Conservation (phyloP, 1,140 invertebrate species). For the Zaprionus vittiger region DNA sequence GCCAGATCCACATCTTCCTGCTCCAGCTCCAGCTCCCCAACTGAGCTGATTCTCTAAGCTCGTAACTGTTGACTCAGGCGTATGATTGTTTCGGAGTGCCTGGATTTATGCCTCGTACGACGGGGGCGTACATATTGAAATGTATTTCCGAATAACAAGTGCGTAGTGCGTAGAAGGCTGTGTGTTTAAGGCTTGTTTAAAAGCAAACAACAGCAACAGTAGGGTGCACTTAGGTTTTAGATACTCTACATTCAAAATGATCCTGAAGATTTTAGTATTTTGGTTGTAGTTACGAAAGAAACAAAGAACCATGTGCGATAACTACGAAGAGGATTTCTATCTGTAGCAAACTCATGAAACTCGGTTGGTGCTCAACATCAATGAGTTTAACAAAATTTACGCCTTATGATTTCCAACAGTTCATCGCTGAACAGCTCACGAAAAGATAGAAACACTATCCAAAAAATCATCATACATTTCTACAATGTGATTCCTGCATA, state of each 20-base stretch:
- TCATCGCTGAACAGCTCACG: too few relatives aligned
- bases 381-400: too few relatives aligned
- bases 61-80: slow-evolving; percentile 79
- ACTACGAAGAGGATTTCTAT: too few relatives aligned
- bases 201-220: not conserved
- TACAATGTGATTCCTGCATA: too few relatives aligned
- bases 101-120: slow-evolving; percentile 70
- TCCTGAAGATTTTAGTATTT: too few relatives aligned
- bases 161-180: not conserved
- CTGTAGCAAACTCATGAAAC: too few relatives aligned
- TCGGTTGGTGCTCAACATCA: too few relatives aligned
- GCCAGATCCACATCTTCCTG: not conserved
- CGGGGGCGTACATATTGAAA: slow-evolving; percentile 53
- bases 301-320: too few relatives aligned
- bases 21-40: slow-evolving; percentile 9
- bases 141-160: slow-evolving; percentile 36
- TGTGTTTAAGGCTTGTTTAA: slow-evolving; percentile 1
- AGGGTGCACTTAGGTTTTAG: not conserved
- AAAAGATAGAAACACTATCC: too few relatives aligned
- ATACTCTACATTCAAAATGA: not conserved
- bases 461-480: too few relatives aligned
- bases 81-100: slow-evolving; percentile 80
- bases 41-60: slow-evolving; percentile 29
- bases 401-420: too few relatives aligned
- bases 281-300: too few relatives aligned